Evolutionary conservation across 2,113 vertebrate genomes (phyloP), one percentile per base, ranked within the genome.

Genomic region (Lepisosteus oculatus): DNA sequence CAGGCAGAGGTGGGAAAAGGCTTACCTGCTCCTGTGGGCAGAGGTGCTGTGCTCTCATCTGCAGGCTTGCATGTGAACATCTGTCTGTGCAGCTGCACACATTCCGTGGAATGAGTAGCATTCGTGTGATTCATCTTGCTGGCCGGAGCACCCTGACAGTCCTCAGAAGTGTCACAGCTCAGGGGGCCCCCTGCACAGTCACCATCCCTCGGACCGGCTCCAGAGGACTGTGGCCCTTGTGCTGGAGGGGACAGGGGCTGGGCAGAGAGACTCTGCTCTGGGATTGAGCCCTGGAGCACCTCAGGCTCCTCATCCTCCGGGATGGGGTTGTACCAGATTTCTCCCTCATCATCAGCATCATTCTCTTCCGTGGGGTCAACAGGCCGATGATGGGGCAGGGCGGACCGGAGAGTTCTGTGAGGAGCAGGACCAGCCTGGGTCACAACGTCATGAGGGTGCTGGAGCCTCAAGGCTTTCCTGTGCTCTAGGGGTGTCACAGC

Each of bases 241-340:
- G 55, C 67, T 0, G 71, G 68, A 14, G 87, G 81, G 47, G 83
- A 85, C n/a, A 54, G 71, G 71, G 86, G 81, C 8, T 51, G 47
- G 9, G 47, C 47, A 51, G 47, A 51, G 47, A 9, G 47, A 5
- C 47, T 51, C 47, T 9, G 9, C 9, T 51, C 47, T 51, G 47
- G 5, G 5, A 51, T 51, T 9, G 83, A 76, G 7, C 77, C 64
- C 17, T 43, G 8, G 8, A 80, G 56, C 68, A 3, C 17, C 14
- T 84, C 80, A 0, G 78, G 80, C 3, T 95, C 95, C 0, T 97
- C 95, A 3, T 99, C 97, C 84, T 99, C 97, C 0, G 97, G 97
- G 83, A 99, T 99, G 0, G 97, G 97, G 76, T 99, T 99, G 89
- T 99, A 99, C 97, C 97, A 98, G 86, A 98, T 99, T 84, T 99